phyloP scores from a whole-genome alignment of 30 jellyfish, hydroid and myxozoan genomes.

The Turritopsis dohrnii region DNA sequence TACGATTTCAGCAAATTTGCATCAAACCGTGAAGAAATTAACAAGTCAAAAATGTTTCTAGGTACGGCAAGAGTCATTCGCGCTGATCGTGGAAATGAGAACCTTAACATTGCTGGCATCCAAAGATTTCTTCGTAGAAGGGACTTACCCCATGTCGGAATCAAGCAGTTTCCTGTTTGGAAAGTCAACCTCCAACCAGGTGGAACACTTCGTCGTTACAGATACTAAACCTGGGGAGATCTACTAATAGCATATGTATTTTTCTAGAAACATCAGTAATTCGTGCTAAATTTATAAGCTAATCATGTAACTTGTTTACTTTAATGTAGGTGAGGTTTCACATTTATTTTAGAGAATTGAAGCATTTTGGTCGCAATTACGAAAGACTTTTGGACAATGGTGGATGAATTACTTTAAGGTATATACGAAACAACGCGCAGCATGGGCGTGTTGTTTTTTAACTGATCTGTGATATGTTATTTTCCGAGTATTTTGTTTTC shows the following conservation, averaged over 20 bases:
- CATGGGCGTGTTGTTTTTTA: neutral
- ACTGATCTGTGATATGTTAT: neutral
- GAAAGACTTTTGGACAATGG: slow-evolving; percentile 37
- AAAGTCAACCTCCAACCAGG: slow-evolving; percentile 5
- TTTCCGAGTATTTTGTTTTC: neutral
- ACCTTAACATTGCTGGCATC: slow-evolving; percentile 9
- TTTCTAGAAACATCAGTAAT: neutral
- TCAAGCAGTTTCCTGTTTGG: slow-evolving; percentile 14
- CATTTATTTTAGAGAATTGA: slow-evolving; percentile 23
- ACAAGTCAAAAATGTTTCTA: neutral
- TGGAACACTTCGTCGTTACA: neutral
- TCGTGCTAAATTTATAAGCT: neutral
- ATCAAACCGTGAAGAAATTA: neutral
- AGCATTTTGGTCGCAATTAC: slow-evolving; percentile 34
- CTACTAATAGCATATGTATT: neutral
- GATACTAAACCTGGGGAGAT: neutral
- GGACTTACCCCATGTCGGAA: slow-evolving; percentile 6
- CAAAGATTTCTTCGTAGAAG: slow-evolving; percentile 10
- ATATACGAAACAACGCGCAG: neutral
- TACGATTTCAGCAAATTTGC: neutral
- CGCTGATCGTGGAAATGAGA: neutral
- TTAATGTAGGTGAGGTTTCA: neutral
- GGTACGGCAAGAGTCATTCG: slow-evolving; percentile 15
- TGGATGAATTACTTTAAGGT: slow-evolving; percentile 40
- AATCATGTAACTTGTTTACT: neutral